Evolutionary conservation across 2,797 vertebrate genomes (phyloP).

Genomic region (Sardinella longiceps): DNA sequence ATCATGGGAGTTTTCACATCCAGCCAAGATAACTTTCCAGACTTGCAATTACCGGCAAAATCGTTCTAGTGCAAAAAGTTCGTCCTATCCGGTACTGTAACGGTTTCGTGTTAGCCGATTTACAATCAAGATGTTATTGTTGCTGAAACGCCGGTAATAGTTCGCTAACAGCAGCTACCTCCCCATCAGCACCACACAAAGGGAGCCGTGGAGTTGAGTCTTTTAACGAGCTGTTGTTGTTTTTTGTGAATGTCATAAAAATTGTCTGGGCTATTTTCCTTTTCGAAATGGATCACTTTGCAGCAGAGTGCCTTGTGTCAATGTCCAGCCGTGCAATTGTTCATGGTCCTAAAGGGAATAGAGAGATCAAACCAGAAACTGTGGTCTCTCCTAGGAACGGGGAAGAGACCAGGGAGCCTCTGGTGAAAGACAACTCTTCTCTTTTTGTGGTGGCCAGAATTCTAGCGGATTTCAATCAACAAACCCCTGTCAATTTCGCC

Average conservation of each 20-base stretch:
- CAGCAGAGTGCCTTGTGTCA: constrained; percentile 99
- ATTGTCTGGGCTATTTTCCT: constrained; percentile 62
- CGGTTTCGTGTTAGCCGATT: constrained; percentile 65
- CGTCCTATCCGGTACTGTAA: constrained; percentile 44
- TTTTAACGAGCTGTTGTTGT: constrained; percentile 60
- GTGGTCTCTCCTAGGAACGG: constrained; percentile 64
- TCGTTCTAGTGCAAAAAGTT: constrained; percentile 62
- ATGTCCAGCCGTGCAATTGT: constrained; percentile 96
- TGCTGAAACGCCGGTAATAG: constrained; percentile 77
- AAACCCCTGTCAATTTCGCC: constrained; percentile 80
- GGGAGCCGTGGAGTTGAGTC: constrained; percentile 73
- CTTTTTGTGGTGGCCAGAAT: constrained; percentile 94
- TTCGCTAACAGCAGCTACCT: constrained; percentile 77
- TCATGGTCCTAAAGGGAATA: constrained; percentile 82
- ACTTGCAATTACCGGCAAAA: constrained; percentile 61
- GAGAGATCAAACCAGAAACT: constrained; percentile 74
- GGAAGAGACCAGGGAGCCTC: constrained; percentile 82
- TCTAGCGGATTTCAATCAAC: constrained; percentile 96
- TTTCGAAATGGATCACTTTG: constrained; percentile 95
- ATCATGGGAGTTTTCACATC: constrained; percentile 77
- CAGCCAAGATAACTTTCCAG: constrained; percentile 65
- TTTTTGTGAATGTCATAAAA: constrained; percentile 71
- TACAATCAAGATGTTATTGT: constrained; percentile 76
- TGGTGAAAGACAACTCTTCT: constrained; percentile 90
- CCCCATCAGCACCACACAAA: constrained; percentile 74